Conservation (phyloP, 2,888 invertebrate species). For the Nebria brevicollis region DNA sequence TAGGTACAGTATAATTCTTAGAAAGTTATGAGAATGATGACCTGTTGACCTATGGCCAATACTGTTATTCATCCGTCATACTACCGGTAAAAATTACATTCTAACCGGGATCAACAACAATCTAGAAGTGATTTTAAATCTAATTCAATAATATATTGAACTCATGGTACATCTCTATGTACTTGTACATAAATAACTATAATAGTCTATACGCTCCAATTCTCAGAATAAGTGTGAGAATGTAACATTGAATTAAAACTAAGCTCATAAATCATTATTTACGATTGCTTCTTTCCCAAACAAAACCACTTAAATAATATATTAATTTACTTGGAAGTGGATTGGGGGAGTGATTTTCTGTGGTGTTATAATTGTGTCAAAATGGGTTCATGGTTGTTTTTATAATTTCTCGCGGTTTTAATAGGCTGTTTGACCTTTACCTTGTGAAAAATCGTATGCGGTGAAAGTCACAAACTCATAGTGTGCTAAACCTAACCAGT, state of each 20-base stretch:
- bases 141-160: not conserved
- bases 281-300: too few relatives aligned
- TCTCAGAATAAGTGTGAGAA: not conserved
- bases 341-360: too few relatives aligned
- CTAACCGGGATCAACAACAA: not conserved
- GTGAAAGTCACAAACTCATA: slow-evolving; percentile 25
- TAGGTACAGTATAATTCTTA: not conserved
- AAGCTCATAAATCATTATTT: not conserved
- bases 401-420: not conserved
- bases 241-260: not conserved
- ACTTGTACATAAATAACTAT: not conserved
- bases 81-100: not conserved
- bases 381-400: not conserved
- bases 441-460: slow-evolving; percentile 21
- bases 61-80: not conserved
- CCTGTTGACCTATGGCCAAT: not conserved
- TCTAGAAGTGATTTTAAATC: not conserved
- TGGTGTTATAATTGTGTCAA: not conserved
- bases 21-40: not conserved
- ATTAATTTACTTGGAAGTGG: too few relatives aligned
- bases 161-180: not conserved
- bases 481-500: slow-evolving; percentile 3
- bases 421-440: slow-evolving; percentile 26
- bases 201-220: not conserved
- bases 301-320: too few relatives aligned